These are phyloP conservation scores for Standfussiana lucernea DNA, from an alignment of 2,888 invertebrate species.

Conservation along the genomic window DNA sequence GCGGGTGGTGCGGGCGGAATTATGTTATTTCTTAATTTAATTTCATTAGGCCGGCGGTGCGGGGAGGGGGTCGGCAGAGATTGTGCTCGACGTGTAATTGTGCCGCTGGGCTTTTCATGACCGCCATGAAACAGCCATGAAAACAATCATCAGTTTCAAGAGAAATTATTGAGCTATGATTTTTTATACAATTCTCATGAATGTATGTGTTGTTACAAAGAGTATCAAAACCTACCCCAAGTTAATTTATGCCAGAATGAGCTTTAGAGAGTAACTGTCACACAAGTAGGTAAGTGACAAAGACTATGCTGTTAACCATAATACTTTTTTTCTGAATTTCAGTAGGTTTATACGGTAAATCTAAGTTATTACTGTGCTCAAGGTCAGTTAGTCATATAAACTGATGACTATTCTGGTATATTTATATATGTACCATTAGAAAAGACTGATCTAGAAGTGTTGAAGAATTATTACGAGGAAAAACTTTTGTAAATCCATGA, in stretches of 20 bases:
- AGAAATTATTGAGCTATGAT: slow-evolving; percentile 26
- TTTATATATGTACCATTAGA: neutral
- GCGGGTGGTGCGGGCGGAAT: slow-evolving; percentile 74
- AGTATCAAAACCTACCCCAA: neutral
- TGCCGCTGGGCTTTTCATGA: slow-evolving; percentile 43
- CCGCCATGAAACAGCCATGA: slow-evolving; percentile 42
- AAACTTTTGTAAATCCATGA: neutral
- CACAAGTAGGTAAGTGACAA: neutral
- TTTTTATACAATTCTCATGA: slow-evolving; percentile 14
- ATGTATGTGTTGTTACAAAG: neutral
- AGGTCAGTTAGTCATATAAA: neutral
- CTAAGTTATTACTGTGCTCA: neutral
- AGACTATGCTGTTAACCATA: neutral
- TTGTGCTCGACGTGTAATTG: slow-evolving; percentile 72
- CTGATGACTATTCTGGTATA: neutral
- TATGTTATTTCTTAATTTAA: slow-evolving; percentile 88
- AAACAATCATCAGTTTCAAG: slow-evolving; percentile 34
- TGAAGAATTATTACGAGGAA: neutral
- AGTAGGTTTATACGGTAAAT: neutral
- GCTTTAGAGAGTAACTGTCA: neutral
- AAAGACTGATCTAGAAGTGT: no score
- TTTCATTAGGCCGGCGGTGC: slow-evolving; percentile 84
- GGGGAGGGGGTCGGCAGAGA: slow-evolving; percentile 72
- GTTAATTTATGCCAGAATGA: neutral
- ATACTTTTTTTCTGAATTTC: neutral